Evolutionary conservation across 2,888 invertebrate genomes (phyloP).

Genomic region (Syrista parreyssii): DNA sequence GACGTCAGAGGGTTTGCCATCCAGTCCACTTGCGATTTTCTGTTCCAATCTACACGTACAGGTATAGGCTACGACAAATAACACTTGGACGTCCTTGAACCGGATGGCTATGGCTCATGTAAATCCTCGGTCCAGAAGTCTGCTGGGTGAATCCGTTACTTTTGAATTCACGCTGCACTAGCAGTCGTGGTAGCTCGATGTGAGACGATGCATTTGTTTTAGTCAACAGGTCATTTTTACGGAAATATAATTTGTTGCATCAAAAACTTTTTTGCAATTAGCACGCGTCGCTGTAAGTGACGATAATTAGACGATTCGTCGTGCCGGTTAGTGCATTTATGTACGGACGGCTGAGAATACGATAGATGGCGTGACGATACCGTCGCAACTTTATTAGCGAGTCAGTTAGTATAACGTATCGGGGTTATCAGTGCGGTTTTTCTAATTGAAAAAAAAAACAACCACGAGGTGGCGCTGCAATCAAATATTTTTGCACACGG

Average conservation of each 20-base stretch:
- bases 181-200: neutral
- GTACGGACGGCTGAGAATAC: neutral
- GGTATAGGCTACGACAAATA: neutral
- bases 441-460: neutral
- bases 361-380: slow-evolving; percentile 23
- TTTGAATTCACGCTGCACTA: neutral
- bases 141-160: neutral
- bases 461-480: neutral
- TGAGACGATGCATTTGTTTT: neutral
- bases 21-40: no score
- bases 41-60: no score
- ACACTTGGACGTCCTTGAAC: neutral
- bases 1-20: no score
- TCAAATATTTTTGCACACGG: neutral
- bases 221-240: neutral
- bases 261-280: neutral
- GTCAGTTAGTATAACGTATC: slow-evolving; percentile 48
- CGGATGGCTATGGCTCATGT: neutral
- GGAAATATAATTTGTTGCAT: neutral
- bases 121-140: neutral
- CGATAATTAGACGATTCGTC: neutral
- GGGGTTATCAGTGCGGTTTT: slow-evolving; percentile 32
- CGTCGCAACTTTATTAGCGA: slow-evolving; percentile 46
- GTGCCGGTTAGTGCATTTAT: neutral
- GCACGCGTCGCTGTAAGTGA: neutral